A percentile compares a stretch with the other conserved stretches of the same genome.
These are phyloP conservation scores for Gisinianus flammeolus DNA, from an alignment of 2,888 invertebrate species.

Conservation along the genomic window DNA sequence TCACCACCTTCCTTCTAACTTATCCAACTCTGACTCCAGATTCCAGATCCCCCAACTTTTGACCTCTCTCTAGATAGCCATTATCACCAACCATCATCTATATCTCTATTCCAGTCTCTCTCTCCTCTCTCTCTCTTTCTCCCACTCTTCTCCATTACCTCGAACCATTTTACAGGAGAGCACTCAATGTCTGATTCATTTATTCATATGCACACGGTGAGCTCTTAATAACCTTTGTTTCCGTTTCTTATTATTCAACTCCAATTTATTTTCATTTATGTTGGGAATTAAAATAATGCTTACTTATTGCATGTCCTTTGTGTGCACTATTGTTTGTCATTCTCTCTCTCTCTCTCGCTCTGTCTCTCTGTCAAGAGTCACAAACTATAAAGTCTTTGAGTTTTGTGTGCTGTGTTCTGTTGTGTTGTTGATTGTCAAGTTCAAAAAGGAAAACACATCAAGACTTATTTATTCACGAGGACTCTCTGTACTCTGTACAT, in stretches of 20 bases:
- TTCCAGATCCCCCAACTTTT: slow-evolving; percentile 30
- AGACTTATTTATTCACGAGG: too few species aligned
- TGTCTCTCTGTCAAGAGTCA: too few species aligned
- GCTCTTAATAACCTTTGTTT: neutral
- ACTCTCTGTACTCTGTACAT: too few species aligned
- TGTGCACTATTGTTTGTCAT: too few species aligned
- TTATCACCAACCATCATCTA: slow-evolving; percentile 18
- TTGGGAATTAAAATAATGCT: slow-evolving; percentile 18
- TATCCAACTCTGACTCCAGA: slow-evolving; percentile 10
- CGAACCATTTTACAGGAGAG: neutral
- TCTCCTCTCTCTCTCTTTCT: neutral
- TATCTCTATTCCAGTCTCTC: neutral
- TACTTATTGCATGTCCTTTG: neutral
- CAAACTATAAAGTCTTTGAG: too few species aligned
- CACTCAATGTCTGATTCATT: slow-evolving; percentile 2
- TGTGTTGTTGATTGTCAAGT: too few species aligned
- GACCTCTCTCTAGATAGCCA: slow-evolving; percentile 42
- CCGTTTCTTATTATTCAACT: neutral
- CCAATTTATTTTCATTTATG: slow-evolving; percentile 6
- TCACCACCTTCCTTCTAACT: slow-evolving; percentile 24
- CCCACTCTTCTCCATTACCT: neutral
- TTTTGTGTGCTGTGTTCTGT: too few species aligned
- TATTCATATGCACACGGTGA: neutral
- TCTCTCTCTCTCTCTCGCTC: too few species aligned
- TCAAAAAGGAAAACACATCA: too few species aligned